These are phyloP conservation scores for Porites lutea DNA, from an alignment of 64 coral and sea anemone genomes.

Conservation along the genomic window DNA sequence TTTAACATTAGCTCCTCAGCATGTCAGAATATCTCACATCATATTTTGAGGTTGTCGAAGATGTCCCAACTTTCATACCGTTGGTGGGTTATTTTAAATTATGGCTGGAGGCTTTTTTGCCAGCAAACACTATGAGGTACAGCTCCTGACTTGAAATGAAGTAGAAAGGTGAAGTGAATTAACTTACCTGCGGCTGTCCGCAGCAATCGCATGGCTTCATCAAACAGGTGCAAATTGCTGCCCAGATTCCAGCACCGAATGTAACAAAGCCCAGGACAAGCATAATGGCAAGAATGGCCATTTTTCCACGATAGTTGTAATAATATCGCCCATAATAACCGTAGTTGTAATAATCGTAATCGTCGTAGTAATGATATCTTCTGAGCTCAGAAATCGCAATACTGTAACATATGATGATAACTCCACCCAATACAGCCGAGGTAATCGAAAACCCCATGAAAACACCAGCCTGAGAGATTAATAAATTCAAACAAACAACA, in stretches of 20 bases:
- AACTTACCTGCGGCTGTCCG: no score
- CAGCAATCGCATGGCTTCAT: no score
- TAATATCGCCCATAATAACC: background rate
- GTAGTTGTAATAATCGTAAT: background rate
- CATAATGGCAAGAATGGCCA: background rate
- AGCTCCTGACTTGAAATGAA: no score
- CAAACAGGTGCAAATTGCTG: background rate
- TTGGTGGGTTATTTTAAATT: no score
- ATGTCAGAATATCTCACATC: no score
- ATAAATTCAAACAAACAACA: background rate
- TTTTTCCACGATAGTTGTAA: background rate
- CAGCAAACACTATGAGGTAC: no score
- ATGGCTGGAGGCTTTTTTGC: no score
- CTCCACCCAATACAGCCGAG: conserved; percentile 23
- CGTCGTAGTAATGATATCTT: no score
- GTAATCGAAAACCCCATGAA: conserved; percentile 36
- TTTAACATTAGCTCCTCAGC: no score
- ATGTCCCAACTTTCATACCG: no score
- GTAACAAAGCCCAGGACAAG: conserved; percentile 24
- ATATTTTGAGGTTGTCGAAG: no score
- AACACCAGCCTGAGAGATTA: background rate
- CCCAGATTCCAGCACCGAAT: conserved; percentile 35
- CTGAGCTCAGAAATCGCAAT: background rate
- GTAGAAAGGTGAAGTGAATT: no score
- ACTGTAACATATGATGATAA: conserved; percentile 15